Evolutionary conservation across 2,113 vertebrate genomes (phyloP).

Genomic region (Poecilia latipinna): DNA sequence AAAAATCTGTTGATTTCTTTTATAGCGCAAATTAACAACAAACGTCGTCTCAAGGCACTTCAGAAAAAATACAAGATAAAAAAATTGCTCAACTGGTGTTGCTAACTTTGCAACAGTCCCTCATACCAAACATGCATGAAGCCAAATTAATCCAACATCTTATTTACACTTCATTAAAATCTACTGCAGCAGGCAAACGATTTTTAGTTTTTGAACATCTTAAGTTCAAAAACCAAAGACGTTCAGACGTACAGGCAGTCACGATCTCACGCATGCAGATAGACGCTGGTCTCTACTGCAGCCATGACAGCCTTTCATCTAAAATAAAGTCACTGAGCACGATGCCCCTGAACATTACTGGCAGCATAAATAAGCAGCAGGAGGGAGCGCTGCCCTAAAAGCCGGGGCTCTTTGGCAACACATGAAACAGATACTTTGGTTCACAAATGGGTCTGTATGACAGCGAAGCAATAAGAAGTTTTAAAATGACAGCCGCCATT

Average conservation of each 20-base stretch:
- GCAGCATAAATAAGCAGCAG: slow-evolving; percentile 28
- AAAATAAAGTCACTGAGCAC: slow-evolving; percentile 19
- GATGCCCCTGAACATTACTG: neutral
- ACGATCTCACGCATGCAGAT: neutral
- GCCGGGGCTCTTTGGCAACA: slow-evolving; percentile 15
- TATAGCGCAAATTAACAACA: too few species aligned
- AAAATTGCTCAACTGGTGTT: too few species aligned
- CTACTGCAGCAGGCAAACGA: neutral
- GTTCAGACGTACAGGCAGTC: neutral
- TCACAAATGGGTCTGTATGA: slow-evolving; percentile 11
- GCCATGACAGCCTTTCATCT: slow-evolving; percentile 7
- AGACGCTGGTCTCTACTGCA: neutral
- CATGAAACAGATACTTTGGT: slow-evolving; percentile 39
- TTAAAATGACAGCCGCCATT: slow-evolving; percentile 15
- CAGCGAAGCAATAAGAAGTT: slow-evolving; percentile 21
- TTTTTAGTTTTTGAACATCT: neutral
- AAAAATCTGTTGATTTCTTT: too few species aligned
- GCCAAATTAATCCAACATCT: too few species aligned
- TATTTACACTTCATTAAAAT: neutral
- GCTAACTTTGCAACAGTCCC: too few species aligned
- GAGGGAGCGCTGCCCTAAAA: slow-evolving; percentile 28
- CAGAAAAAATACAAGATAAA: too few species aligned
- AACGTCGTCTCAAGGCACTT: too few species aligned
- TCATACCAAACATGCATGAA: too few species aligned
- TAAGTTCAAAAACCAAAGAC: neutral